Conservation (phyloP, 2,888 invertebrate species). For the Erebia palarica region DNA sequence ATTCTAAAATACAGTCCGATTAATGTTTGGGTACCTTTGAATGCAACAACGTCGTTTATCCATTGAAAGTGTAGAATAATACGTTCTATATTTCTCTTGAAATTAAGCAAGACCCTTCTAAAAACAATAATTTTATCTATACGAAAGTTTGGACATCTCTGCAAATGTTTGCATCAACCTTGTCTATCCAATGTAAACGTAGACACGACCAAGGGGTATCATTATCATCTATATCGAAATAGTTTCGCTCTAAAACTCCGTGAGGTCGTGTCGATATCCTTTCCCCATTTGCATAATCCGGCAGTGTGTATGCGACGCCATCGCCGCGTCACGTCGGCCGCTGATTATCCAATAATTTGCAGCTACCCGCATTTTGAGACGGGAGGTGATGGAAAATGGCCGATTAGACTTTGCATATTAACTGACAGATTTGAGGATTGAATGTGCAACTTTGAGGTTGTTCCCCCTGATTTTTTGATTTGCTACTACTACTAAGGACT, state of each 20-base stretch:
- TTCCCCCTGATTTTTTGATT: background rate
- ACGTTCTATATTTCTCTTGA: too few relatives aligned
- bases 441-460: background rate
- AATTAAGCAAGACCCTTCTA: too few relatives aligned
- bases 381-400: constrained; percentile 33
- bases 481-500: background rate
- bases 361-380: constrained; percentile 38
- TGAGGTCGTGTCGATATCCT: constrained; percentile 39
- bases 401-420: constrained; percentile 29
- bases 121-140: too few relatives aligned
- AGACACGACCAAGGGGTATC: constrained; percentile 24
- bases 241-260: constrained; percentile 38
- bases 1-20: too few relatives aligned
- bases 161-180: constrained; percentile 23
- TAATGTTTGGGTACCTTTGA: too few relatives aligned
- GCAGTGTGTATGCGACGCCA: constrained; percentile 41
- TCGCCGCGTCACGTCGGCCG: constrained; percentile 41
- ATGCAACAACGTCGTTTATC: too few relatives aligned
- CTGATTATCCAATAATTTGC: constrained; percentile 40
- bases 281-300: constrained; percentile 42
- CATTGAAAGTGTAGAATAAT: too few relatives aligned
- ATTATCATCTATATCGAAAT: constrained; percentile 38
- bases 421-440: background rate
- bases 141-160: constrained; percentile 8
- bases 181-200: constrained; percentile 12